phyloP scores from a whole-genome alignment of 2,888 invertebrate genomes.

The Steromphala cineraria region DNA sequence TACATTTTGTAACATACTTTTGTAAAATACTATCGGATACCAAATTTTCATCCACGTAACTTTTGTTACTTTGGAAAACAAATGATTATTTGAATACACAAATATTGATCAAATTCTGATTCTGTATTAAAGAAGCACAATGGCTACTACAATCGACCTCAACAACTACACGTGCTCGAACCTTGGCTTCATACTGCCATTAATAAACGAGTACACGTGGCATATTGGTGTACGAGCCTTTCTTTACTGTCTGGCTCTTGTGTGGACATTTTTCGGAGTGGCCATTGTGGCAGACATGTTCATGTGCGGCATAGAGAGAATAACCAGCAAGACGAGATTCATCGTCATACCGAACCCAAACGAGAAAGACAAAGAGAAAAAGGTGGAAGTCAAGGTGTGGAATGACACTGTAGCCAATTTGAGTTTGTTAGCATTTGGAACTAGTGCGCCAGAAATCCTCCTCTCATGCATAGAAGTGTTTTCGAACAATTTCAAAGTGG shows the following conservation, averaged over 20 bases:
- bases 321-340: constrained; percentile 78
- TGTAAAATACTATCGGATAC: too few species aligned
- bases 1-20: too few species aligned
- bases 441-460: constrained; percentile 79
- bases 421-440: constrained; percentile 79
- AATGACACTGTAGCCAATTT: constrained; percentile 80
- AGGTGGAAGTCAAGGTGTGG: constrained; percentile 78
- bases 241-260: constrained; percentile 77
- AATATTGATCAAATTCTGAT: neutral
- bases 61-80: too few species aligned
- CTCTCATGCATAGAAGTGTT: constrained; percentile 78
- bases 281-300: constrained; percentile 80
- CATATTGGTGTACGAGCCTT: constrained; percentile 73
- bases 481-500: constrained; percentile 74
- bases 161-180: constrained; percentile 58
- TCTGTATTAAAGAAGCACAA: too few species aligned
- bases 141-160: constrained; percentile 34
- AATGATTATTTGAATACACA: neutral
- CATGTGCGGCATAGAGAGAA: constrained; percentile 80
- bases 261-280: constrained; percentile 80
- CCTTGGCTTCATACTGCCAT: constrained; percentile 76
- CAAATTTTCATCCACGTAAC: too few species aligned
- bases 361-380: constrained; percentile 63
- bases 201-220: constrained; percentile 77
- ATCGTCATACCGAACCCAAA: constrained; percentile 70